These are phyloP conservation scores for Rhinogobius similis DNA, from an alignment of 2,113 vertebrate genomes.

Conservation along the genomic window DNA sequence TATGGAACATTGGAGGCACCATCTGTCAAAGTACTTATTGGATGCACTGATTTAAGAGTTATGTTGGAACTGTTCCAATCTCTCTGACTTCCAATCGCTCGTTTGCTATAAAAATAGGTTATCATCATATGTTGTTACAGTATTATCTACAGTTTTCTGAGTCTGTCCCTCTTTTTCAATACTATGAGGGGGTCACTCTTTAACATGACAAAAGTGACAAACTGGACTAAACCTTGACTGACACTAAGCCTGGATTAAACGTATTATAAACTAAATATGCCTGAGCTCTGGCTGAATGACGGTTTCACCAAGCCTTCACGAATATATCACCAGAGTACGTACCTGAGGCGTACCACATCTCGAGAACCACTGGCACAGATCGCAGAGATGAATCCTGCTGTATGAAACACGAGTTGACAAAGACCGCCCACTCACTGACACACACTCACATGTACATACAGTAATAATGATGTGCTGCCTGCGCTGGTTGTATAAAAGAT, in stretches of 20 bases:
- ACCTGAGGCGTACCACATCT: no score
- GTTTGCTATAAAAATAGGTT: no score
- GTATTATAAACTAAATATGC: neutral
- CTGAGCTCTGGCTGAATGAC: neutral
- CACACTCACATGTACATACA: constrained; percentile 10
- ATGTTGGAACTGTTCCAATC: no score
- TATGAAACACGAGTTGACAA: constrained; percentile 22
- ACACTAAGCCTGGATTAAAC: neutral
- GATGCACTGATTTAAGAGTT: no score
- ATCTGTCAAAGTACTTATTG: no score
- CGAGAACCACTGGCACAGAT: constrained; percentile 13
- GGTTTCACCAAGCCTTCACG: neutral
- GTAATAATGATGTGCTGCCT: constrained; percentile 51
- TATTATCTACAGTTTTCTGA: no score
- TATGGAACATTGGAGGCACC: neutral
- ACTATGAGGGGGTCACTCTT: neutral
- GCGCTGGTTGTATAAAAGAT: constrained; percentile 73
- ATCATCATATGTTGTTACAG: no score
- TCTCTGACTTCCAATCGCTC: no score
- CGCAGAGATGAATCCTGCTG: constrained; percentile 27
- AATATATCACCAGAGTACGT: no score
- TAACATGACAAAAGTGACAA: neutral
- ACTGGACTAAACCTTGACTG: neutral
- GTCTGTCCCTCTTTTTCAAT: no score
- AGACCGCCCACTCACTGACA: constrained; percentile 12